phyloP scores from a whole-genome alignment of 2,888 invertebrate genomes.

The Lagria hirta region DNA sequence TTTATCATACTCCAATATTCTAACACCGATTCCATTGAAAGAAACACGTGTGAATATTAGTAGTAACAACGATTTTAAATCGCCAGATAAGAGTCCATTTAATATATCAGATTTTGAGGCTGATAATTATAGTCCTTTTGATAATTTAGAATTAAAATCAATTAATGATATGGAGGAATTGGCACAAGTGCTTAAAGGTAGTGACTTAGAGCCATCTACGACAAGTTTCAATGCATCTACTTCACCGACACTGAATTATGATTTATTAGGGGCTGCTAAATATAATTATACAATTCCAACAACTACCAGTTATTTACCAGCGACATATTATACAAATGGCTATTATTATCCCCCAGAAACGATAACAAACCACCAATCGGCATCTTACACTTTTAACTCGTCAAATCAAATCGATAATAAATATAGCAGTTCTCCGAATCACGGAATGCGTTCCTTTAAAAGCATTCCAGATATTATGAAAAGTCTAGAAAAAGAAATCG shows the following conservation, averaged over 20 bases:
- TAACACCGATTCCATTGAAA: slow-evolving; percentile 53
- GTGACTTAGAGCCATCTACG: slow-evolving; percentile 21
- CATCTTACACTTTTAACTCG: slow-evolving; percentile 9
- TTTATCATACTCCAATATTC: slow-evolving; percentile 50
- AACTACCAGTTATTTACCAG: slow-evolving; percentile 24
- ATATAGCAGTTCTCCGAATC: slow-evolving; percentile 9
- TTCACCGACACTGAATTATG: slow-evolving; percentile 6
- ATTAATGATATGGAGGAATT: slow-evolving; percentile 90
- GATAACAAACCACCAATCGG: slow-evolving; percentile 9
- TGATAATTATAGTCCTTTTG: slow-evolving; percentile 90
- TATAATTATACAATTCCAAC: slow-evolving; percentile 37
- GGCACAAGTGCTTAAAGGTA: slow-evolving; percentile 69
- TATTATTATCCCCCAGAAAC: slow-evolving; percentile 30
- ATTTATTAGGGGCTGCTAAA: slow-evolving; percentile 7
- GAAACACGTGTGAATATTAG: slow-evolving; percentile 18
- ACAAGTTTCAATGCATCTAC: slow-evolving; percentile 1
- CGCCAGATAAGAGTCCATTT: slow-evolving; percentile 47
- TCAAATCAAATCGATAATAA: slow-evolving; percentile 13
- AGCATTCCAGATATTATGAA: slow-evolving; percentile 73
- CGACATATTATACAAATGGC: slow-evolving; percentile 29
- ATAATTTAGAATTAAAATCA: slow-evolving; percentile 88
- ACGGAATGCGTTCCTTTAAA: slow-evolving; percentile 32
- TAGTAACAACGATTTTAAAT: slow-evolving; percentile 28
- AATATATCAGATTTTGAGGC: slow-evolving; percentile 83
- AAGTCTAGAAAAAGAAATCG: slow-evolving; percentile 70